Percentiles rank a stretch among this genome's conserved stretches.
Evolutionary conservation across 2,113 vertebrate genomes (phyloP).

Genomic region (Chaetodon trifascialis): DNA sequence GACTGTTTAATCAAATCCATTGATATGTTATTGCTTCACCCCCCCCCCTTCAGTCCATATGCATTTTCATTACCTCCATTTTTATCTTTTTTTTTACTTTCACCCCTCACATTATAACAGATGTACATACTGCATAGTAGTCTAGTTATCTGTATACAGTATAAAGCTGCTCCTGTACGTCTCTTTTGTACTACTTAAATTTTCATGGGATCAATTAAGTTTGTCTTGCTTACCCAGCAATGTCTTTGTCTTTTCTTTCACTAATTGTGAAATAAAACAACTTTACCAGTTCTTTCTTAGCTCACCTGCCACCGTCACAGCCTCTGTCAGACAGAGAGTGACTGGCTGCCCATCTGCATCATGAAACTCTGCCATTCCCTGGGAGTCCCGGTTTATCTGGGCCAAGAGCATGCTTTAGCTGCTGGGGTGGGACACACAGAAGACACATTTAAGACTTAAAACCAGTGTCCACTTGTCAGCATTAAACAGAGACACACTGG

Average conservation of each 20-base stretch:
- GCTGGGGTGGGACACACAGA: constrained; percentile 35
- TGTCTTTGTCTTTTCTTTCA: too few relatives aligned
- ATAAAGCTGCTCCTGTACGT: too few relatives aligned
- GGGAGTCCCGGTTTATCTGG: constrained; percentile 97
- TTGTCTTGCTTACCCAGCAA: background rate
- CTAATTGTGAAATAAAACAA: background rate
- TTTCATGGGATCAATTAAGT: background rate
- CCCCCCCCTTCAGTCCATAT: too few relatives aligned
- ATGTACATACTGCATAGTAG: background rate
- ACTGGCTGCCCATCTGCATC: constrained; percentile 96
- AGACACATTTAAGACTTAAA: background rate
- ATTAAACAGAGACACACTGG: background rate
- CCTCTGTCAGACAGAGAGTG: constrained; percentile 95
- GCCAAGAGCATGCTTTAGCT: constrained; percentile 97
- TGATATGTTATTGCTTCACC: too few relatives aligned
- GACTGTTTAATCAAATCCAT: too few relatives aligned
- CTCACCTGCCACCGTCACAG: constrained; percentile 95
- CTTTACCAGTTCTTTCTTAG: background rate
- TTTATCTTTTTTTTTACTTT: too few relatives aligned
- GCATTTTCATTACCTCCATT: too few relatives aligned
- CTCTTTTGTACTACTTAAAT: too few relatives aligned
- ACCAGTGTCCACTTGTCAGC: background rate
- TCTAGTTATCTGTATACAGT: background rate
- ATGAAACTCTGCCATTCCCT: constrained; percentile 97
- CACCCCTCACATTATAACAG: background rate